Percentiles rank a stretch among this genome's conserved stretches.
Evolutionary conservation across 2,113 vertebrate species (phyloP).

Genomic region (Pomatorhinus ruficollis): DNA sequence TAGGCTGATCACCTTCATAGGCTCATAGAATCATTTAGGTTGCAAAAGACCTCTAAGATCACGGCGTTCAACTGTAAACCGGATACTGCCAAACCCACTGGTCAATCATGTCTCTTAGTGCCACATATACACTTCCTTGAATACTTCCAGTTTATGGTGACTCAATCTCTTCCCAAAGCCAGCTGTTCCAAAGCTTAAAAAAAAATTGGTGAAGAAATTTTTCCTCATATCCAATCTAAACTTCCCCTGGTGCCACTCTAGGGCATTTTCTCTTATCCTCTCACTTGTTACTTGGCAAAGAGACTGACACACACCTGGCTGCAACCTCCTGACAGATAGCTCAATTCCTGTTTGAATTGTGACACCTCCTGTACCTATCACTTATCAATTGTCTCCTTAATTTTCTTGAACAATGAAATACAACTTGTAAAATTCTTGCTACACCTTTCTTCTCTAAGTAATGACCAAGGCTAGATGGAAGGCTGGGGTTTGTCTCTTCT

Average conservation of each 20-base stretch:
- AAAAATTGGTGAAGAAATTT: background rate
- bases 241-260: background rate
- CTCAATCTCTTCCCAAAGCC: background rate
- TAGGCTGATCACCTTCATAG: background rate
- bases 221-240: background rate
- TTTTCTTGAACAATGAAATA: background rate
- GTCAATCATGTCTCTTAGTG: too few relatives aligned
- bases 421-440: background rate
- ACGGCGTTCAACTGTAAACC: background rate
- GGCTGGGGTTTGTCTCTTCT: background rate
- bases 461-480: background rate
- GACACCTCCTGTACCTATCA: background rate
- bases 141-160: background rate
- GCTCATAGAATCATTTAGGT: background rate
- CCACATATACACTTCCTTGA: rapidly evolving
- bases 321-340: background rate
- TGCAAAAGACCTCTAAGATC: background rate
- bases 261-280: background rate
- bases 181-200: background rate
- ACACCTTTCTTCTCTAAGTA: background rate
- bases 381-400: background rate
- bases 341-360: background rate
- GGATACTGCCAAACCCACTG: background rate
- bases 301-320: background rate
- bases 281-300: background rate